Evolutionary conservation across 2,113 vertebrate species (phyloP).

Genomic region (Macrotus californicus): DNA sequence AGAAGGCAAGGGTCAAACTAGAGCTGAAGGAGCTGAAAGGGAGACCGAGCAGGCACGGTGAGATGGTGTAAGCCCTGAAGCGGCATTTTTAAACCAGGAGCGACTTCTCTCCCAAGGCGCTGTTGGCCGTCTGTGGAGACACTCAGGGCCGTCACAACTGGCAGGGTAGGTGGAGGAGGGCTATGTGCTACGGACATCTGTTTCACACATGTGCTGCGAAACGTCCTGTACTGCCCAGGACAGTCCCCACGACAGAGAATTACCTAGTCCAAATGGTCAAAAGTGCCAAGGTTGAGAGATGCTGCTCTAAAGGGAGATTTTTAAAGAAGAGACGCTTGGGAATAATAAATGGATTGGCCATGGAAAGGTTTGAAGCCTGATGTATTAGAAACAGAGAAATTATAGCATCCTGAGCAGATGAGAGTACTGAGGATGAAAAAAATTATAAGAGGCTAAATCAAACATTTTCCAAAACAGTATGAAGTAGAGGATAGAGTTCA

Average conservation of each 20-base stretch:
- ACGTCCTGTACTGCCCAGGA: background rate
- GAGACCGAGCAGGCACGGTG: background rate
- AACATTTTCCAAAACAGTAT: background rate
- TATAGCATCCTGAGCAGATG: background rate
- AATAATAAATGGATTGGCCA: background rate
- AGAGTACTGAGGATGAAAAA: background rate
- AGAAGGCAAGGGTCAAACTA: background rate
- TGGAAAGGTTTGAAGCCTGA: background rate
- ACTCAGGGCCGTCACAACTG: background rate
- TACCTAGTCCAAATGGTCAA: background rate
- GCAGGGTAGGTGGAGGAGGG: rapidly evolving
- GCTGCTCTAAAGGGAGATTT: background rate
- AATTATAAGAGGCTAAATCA: background rate
- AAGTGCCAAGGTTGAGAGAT: background rate
- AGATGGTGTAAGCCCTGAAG: background rate
- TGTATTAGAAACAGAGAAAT: background rate
- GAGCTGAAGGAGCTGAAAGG: background rate
- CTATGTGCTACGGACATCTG: background rate
- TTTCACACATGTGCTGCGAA: background rate
- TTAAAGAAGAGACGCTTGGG: background rate
- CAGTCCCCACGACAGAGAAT: background rate
- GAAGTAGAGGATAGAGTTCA: background rate
- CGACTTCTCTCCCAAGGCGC: background rate
- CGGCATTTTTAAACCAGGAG: rapidly evolving
- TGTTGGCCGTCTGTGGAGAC: background rate